phyloP scores from a whole-genome alignment of 2,797 vertebrate species.

The Enteromius fasciolatus region DNA sequence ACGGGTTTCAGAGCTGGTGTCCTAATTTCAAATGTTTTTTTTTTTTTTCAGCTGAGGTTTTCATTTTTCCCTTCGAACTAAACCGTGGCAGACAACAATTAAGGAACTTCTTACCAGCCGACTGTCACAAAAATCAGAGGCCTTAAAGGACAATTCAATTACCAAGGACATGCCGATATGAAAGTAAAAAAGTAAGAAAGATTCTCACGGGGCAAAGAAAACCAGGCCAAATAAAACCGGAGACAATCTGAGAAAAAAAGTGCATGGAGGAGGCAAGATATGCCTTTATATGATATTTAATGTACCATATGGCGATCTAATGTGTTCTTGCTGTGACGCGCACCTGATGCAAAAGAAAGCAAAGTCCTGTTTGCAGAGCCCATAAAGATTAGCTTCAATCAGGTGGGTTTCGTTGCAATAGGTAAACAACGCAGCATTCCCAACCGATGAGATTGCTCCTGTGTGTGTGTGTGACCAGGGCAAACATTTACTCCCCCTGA shows the following conservation, averaged over 20 bases:
- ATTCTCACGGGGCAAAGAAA: conserved; percentile 40
- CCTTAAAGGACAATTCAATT: conserved; percentile 61
- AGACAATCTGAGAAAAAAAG: conserved; percentile 53
- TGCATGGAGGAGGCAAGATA: conserved; percentile 57
- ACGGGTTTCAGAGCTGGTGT: conserved; percentile 43
- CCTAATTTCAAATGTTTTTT: conserved; percentile 37
- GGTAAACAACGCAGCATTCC: conserved; percentile 82
- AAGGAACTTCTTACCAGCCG: conserved; percentile 48
- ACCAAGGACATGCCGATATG: conserved; percentile 50
- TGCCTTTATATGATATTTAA: conserved; percentile 36
- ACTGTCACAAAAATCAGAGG: conserved; percentile 51
- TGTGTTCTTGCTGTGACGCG: conserved; percentile 42
- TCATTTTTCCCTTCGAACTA: conserved; percentile 18
- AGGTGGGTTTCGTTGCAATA: conserved; percentile 81
- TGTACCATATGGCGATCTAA: conserved; percentile 64
- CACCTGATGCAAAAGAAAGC: conserved; percentile 69
- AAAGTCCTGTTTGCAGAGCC: conserved; percentile 83
- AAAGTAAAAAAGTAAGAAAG: conserved; percentile 32
- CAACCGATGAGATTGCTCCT: conserved; percentile 76
- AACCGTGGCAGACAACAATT: conserved; percentile 41
- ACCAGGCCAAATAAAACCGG: conserved; percentile 39
- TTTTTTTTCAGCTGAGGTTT: conserved; percentile 24
- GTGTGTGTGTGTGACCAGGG: conserved; percentile 66
- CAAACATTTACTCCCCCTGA: conserved; percentile 78
- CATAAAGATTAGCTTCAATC: conserved; percentile 84